phyloP scores from a whole-genome alignment of 2,113 vertebrate genomes.

The Mirounga angustirostris region DNA sequence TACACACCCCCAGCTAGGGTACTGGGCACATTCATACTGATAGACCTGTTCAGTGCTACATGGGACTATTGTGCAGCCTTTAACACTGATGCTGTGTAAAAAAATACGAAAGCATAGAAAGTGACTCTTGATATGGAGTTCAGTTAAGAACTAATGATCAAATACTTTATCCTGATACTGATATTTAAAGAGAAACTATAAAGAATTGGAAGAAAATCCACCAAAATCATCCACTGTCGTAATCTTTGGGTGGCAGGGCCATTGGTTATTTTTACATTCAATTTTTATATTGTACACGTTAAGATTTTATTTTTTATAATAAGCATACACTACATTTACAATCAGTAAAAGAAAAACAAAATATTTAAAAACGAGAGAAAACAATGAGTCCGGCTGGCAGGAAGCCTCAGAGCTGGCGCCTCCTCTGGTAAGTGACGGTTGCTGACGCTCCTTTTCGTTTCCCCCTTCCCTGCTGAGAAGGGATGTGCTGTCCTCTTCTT shows the following conservation, averaged over 20 bases:
- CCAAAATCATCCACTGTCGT: neutral
- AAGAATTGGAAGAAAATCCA: neutral
- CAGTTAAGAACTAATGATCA: neutral
- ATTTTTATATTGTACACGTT: neutral
- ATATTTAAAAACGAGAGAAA: neutral
- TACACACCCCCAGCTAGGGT: neutral
- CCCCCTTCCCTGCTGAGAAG: neutral
- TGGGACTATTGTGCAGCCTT: neutral
- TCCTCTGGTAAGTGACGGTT: neutral
- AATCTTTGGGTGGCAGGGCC: neutral
- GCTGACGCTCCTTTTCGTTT: neutral
- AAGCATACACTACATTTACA: neutral
- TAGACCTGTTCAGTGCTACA: neutral
- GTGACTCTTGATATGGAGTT: neutral
- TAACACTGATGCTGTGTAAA: neutral
- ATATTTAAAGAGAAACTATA: neutral
- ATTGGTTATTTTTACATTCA: neutral
- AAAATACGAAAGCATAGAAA: neutral
- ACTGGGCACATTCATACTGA: neutral
- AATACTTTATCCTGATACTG: neutral
- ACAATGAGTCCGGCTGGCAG: neutral
- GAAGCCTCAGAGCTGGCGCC: rapidly evolving
- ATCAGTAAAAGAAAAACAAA: neutral
- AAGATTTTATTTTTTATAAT: neutral
- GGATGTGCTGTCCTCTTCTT: rapidly evolving